Conservation (phyloP, 1,140 invertebrate species). For the Ericerus pela region DNA sequence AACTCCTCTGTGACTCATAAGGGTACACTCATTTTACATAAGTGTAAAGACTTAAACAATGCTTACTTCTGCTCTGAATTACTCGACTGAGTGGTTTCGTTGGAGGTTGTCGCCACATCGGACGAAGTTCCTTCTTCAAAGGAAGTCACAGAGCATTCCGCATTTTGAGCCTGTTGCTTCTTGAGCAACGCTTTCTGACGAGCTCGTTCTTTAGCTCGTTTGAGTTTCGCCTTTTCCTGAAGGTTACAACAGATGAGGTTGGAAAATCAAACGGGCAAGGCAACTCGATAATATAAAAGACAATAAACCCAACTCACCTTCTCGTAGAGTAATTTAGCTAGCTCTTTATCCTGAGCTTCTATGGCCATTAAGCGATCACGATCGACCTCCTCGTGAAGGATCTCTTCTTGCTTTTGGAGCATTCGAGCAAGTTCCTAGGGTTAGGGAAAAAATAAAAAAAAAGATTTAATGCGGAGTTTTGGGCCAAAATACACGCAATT, state of each 20-base stretch:
- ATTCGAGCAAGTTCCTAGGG: slow-evolving; percentile 51
- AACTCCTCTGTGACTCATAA: too few relatives aligned
- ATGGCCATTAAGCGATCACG: slow-evolving; percentile 62
- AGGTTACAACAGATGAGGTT: neutral
- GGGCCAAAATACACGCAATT: too few relatives aligned
- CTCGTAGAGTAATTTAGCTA: slow-evolving; percentile 78
- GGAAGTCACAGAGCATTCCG: slow-evolving; percentile 19
- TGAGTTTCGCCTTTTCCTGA: slow-evolving; percentile 49
- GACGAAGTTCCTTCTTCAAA: neutral
- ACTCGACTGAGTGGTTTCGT: neutral
- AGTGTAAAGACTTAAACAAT: too few relatives aligned
- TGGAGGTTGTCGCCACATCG: neutral
- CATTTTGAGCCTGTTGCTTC: slow-evolving; percentile 32
- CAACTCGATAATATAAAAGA: slow-evolving; percentile 4
- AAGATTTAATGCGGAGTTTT: too few relatives aligned
- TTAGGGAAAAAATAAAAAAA: too few relatives aligned
- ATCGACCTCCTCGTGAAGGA: slow-evolving; percentile 40
- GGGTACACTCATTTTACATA: too few relatives aligned
- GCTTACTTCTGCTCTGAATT: too few relatives aligned
- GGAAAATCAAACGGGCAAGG: too few relatives aligned
- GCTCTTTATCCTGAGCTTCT: slow-evolving; percentile 78
- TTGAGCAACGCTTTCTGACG: slow-evolving; percentile 48
- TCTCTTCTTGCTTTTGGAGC: slow-evolving; percentile 45
- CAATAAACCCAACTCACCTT: slow-evolving; percentile 35
- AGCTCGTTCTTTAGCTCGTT: slow-evolving; percentile 46